Evolutionary conservation across 53 echinoderm and acorn worm genomes (phyloP), one percentile per base, ranked within the genome.

Genomic region (Actinopyga echinites): DNA sequence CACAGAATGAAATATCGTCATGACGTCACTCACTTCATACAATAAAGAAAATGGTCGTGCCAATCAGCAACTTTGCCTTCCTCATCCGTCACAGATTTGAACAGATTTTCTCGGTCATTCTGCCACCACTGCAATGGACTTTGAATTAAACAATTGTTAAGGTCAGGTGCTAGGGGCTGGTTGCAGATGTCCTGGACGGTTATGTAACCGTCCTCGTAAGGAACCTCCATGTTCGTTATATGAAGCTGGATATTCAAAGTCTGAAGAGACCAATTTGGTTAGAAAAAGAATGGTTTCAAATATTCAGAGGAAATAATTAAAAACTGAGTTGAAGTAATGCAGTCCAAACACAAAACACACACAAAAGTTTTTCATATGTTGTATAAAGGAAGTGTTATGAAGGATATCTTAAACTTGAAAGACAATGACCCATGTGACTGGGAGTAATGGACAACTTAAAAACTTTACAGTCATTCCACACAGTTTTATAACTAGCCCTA

Each of bases 31-130:
- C 86, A 96, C 96, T 86, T 91, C 69, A 91, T 86, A 36, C 96
- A 96, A 67, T 93, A 93, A 9, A 93, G 82, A 68, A 96, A 96
- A 74, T 96, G 96, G 21, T 96, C 96, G 9, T 79, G 89, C 85
- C 91, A 96, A 77, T 96, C 90, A 15, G 93, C 93, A 0, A 75
- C 23, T 52, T 63, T 69, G 57, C 25, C 91, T 15, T 85, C 75
- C 11, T 62, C 86, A 21, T 89, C 90, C 2, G 56, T 19, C 0
- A 85, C 93, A 4, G 78, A 54, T 31, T 45, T n/a, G 24, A 74
- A 36, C 35, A 96, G 77, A 3, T 57, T 57, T 7, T 71, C 79
- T 13, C 79, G 67, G 23, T 74, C 84, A 52, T 92, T 96, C 44
- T 77, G 77, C 77, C 77, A 96, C 85, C 90, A 92, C 57, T 96